Conservation (phyloP, 2,113 vertebrate genomes). For the Danio rerio region DNA sequence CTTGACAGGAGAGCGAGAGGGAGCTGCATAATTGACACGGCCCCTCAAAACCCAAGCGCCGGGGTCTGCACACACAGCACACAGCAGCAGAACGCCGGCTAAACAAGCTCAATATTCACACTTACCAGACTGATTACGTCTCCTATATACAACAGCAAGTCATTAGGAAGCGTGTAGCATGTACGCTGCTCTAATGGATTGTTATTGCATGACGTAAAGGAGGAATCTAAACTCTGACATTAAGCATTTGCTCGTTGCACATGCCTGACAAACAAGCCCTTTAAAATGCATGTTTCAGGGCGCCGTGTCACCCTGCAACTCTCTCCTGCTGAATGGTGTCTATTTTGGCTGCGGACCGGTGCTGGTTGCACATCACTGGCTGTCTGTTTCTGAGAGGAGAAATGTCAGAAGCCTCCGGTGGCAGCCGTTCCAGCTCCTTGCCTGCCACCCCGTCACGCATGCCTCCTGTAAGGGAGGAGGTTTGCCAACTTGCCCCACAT, state of each 20-base stretch:
- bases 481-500: constrained; percentile 59
- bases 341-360: constrained; percentile 57
- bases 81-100: constrained; percentile 25
- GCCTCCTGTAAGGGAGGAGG: constrained; percentile 53
- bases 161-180: constrained; percentile 34
- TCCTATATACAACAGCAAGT: constrained; percentile 37
- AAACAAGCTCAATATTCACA: constrained; percentile 58
- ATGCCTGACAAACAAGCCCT: constrained; percentile 48
- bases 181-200: constrained; percentile 45
- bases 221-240: constrained; percentile 36
- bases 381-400: constrained; percentile 56
- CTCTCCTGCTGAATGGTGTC: constrained; percentile 49
- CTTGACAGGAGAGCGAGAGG: constrained; percentile 72
- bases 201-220: constrained; percentile 44
- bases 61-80: constrained; percentile 37
- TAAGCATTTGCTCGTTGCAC: constrained; percentile 46
- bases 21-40: constrained; percentile 77
- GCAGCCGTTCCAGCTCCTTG: constrained; percentile 47
- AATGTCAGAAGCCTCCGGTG: constrained; percentile 59
- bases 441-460: constrained; percentile 50
- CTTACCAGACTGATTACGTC: constrained; percentile 54
- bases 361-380: constrained; percentile 55
- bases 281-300: constrained; percentile 41
- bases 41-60: constrained; percentile 61
- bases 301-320: constrained; percentile 28